These are phyloP conservation scores for Carettochelys insculpta DNA, from an alignment of 2,113 vertebrate species.

Conservation along the genomic window DNA sequence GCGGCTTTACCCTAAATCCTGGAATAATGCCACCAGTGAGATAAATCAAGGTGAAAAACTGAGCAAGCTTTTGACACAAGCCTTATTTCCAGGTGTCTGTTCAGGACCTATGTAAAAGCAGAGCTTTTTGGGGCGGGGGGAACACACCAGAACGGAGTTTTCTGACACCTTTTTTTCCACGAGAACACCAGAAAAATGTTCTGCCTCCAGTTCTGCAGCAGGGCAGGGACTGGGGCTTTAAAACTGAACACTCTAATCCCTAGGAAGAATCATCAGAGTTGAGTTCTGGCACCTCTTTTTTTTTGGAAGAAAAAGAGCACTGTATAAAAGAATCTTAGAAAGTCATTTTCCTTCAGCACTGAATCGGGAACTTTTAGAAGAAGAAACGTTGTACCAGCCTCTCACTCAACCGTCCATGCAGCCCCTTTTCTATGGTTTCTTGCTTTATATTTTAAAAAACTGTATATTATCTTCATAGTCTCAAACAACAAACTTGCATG, in stretches of 20 bases:
- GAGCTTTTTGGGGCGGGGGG: no score
- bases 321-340: neutral
- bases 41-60: neutral
- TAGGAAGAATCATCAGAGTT: no score
- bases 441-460: neutral
- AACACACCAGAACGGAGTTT: no score
- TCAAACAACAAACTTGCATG: fast-evolving
- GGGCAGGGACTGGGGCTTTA: no score
- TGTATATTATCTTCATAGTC: neutral
- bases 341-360: neutral
- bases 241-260: no score
- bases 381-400: neutral
- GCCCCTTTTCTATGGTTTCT: neutral
- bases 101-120: no score
- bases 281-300: no score
- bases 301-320: no score
- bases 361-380: neutral
- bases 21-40: neutral
- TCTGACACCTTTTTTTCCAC: no score
- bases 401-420: neutral
- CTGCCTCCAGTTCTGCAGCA: no score
- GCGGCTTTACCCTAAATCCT: neutral
- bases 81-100: no score
- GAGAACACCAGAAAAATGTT: no score
- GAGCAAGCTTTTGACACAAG: neutral